Base-by-base conservation (phyloP, 2,113 vertebrate species). In the Tenrec ecaudatus region DNA sequence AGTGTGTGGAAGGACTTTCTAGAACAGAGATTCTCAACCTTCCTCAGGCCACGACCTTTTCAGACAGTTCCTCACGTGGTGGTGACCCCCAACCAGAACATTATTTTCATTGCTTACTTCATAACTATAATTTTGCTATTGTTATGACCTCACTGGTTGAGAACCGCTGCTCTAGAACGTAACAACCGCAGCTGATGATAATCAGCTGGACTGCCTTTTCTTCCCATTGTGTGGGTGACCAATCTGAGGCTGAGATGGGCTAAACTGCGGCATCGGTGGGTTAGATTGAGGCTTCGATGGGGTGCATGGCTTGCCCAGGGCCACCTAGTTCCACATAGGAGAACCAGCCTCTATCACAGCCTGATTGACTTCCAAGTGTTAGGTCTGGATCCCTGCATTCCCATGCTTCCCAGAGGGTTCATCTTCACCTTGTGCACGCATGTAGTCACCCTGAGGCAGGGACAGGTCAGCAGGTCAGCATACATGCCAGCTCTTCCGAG, bases 401-500 rank as follows among this genome's bases (percentile, higher is more conserved):
- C 19, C 15, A 0, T 0, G 27, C 47, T 20, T 57, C 15, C 38
- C 7, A 8, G 6, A 5, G 33, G 29, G 12, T 5, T 23, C n/a
- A 6, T 5, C 8, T 7, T 6, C 38, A 29, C 69, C 73, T 31
- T 2, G 66, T 12, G 14, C 29, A 25, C 10, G 14, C 68, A n/a
- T 19, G 68, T 4, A 16, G 68, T 33, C 31, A 15, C 31, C 16
- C 15, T 33, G 5, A 33, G 68, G 33, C 23, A 27, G 31, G 29
- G n/a, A 71, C 31, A 19, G 68, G 66, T 31, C 31, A 31, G 16
- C 15, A 19, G 25, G 2, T 7, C 16, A 16, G 83, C n/a, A 20
- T 69, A 20, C 0, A 0, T 19, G 23, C 40, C 53, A 4, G 0
- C 0, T 1, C 27, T 20, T n/a, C 2, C 1, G 22, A 0, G 6